Base-by-base conservation (phyloP, 2,888 invertebrate genomes). In the Labia minor region DNA sequence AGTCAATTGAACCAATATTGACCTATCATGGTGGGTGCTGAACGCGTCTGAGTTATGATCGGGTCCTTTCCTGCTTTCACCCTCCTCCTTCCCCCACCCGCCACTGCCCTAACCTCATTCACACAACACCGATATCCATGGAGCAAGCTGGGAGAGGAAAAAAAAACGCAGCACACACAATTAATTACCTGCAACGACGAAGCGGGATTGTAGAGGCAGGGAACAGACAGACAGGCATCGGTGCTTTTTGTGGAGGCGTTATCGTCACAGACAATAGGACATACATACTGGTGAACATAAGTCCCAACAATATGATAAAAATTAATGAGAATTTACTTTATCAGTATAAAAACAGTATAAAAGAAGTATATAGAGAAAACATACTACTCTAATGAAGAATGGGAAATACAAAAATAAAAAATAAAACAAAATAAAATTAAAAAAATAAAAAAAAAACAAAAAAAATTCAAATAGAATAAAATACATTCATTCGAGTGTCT, bases 1-100 rank as follows among this genome's bases (percentile, higher is more conserved):
- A 49, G 49, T 49, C 49, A 49, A 49, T 49, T 49, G 49, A 16
- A 16, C 49, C 49, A 49, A 49, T 49, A 49, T 49, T 49, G 49
- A 49, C 49, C 49, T 14, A 49, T 49, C 49, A 49, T 11, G 6
- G 6, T 33, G 49, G 14, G 49, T 49, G 49, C 49, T 10, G n/a
- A 49, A 49, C 26, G 26, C 26, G 26, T 26, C 26, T 26, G 26
- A 26, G 26, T 26, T 26, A 26, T 26, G 26, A 26, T 26, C 26
- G 26, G 26, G 26, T 26, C 26, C 26, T 26, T 8, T 3, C 26
- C 8, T 3, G 26, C 26, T 8, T 14, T 3, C 14, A 4, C 2
- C 49, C 49, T 4, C 16, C 14, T 49, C 49, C 16, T 16, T 14
- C 49, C 6, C 6, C 11, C 33, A 8, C 11, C 11, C 33, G 6